Conservation (phyloP, 2,797 vertebrate species). For the Cyclura pinguis region DNA sequence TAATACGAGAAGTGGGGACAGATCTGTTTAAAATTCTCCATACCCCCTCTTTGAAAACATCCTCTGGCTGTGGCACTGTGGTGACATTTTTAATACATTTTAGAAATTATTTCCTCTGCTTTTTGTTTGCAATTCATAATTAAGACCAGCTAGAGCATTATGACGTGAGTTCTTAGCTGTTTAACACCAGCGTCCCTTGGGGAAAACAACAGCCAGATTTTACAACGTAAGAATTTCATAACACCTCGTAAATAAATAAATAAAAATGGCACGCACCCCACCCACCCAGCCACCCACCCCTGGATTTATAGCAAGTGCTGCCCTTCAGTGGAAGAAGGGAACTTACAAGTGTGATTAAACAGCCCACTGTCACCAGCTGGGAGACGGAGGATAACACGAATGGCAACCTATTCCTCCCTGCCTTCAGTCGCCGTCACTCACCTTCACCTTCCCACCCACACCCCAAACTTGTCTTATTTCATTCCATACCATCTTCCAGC, state of each 20-base stretch:
- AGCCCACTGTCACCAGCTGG: neutral
- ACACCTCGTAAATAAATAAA: constrained; percentile 37
- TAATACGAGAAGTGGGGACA: neutral
- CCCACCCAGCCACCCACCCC: no score
- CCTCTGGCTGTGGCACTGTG: rapidly evolving
- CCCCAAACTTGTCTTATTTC: neutral
- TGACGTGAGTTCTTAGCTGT: constrained; percentile 9
- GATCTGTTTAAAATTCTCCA: neutral
- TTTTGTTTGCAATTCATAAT: constrained; percentile 14
- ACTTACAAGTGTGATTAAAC: neutral
- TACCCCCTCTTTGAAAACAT: neutral
- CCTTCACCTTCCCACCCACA: neutral
- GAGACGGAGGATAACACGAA: neutral
- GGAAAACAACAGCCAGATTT: constrained; percentile 17
- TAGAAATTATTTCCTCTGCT: neutral
- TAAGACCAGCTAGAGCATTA: neutral
- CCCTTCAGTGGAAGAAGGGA: neutral
- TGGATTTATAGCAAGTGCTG: neutral
- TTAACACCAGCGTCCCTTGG: constrained; percentile 20
- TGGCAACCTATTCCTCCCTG: neutral
- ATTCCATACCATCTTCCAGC: constrained; percentile 7
- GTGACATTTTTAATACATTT: neutral
- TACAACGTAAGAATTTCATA: constrained; percentile 42
- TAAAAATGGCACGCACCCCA: neutral
- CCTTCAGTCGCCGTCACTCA: neutral